Evolutionary conservation across 2,113 vertebrate genomes (phyloP).

Genomic region (Chroicocephalus ridibundus): DNA sequence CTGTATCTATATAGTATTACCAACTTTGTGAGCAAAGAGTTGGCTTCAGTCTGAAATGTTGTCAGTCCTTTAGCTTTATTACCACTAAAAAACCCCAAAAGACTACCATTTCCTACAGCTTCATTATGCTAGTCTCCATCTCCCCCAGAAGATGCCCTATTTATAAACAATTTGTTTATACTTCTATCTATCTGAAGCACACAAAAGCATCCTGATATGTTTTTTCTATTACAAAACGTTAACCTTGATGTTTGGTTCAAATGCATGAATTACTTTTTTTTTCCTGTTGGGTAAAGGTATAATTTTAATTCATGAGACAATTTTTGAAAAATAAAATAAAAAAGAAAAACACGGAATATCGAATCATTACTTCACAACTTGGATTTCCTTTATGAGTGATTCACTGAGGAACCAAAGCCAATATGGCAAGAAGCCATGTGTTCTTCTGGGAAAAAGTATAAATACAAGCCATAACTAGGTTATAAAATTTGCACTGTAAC

Average conservation of each 20-base stretch:
- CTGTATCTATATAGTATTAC: not conserved
- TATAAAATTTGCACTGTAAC: not conserved
- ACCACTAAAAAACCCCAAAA: not conserved
- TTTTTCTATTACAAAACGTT: not conserved
- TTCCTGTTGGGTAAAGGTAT: not conserved
- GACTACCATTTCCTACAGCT: not conserved
- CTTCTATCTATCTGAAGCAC: not conserved
- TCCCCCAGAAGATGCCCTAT: not conserved
- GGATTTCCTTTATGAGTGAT: conserved; percentile 38
- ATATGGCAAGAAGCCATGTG: not conserved
- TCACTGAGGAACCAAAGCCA: conserved; percentile 14
- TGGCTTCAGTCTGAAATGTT: not conserved
- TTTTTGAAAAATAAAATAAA: not conserved
- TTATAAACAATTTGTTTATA: not conserved
- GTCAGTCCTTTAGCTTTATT: not conserved
- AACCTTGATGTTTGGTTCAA: not conserved
- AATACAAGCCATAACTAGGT: not conserved
- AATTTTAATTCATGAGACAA: not conserved
- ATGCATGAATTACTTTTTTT: not conserved
- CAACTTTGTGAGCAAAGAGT: not conserved
- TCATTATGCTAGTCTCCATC: not conserved
- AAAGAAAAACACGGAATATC: not conserved
- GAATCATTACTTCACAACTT: not conserved
- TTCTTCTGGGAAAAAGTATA: not conserved
- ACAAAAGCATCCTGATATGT: not conserved